Percentiles rank a stretch among this genome's conserved stretches.
Conservation (phyloP, 1,140 invertebrate genomes). For the Drosophila paulistorum region DNA sequence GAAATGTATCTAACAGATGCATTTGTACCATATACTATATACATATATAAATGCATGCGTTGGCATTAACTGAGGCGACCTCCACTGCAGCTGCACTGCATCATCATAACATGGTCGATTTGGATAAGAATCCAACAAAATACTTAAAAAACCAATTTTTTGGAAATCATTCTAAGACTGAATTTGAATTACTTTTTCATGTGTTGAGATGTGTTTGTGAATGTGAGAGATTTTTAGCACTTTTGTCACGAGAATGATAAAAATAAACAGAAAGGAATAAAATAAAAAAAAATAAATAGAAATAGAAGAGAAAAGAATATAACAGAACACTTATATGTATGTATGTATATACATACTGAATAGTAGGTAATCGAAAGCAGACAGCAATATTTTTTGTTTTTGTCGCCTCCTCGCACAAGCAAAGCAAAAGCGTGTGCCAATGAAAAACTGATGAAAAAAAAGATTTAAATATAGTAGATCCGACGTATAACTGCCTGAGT, state of each 20-base stretch:
- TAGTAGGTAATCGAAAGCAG: neutral
- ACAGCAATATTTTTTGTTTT: conserved; percentile 14
- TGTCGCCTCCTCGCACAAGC: conserved; percentile 7
- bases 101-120: neutral
- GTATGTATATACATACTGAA: neutral
- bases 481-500: conserved; percentile 11
- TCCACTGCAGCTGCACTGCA: conserved; percentile 49
- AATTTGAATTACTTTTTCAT: conserved; percentile 36
- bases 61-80: conserved; percentile 34
- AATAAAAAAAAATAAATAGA: conserved; percentile 15
- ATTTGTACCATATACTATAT: neutral
- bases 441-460: conserved; percentile 39
- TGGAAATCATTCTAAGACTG: conserved; percentile 13
- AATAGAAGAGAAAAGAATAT: conserved; percentile 10
- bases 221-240: conserved; percentile 63
- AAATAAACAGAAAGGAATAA: conserved; percentile 64
- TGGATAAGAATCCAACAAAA: conserved; percentile 11
- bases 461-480: conserved; percentile 50
- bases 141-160: conserved; percentile 26
- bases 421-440: conserved; percentile 34
- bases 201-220: neutral
- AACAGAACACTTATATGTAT: neutral
- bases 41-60: neutral
- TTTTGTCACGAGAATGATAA: conserved; percentile 58
- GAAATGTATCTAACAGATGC: conserved; percentile 8